Base-by-base conservation (phyloP, 30 jellyfish, hydroid and myxozoan genomes). In the Aurelia sp. region DNA sequence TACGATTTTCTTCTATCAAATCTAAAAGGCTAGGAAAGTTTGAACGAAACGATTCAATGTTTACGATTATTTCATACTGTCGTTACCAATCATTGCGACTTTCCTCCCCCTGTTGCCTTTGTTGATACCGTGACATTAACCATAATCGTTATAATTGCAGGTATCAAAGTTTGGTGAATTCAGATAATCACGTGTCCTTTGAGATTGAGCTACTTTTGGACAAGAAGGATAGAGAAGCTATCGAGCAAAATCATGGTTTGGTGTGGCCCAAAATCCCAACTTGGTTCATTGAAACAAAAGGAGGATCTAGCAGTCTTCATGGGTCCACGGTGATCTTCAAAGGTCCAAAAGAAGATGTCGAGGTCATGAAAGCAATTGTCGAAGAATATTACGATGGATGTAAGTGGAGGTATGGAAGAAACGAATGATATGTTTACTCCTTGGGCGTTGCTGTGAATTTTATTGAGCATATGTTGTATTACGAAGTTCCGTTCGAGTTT, bases 331-430 rank as follows among this genome's bases (percentile, higher is more conserved):
- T 17, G 33, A 6, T 16, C 13, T 63, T 73, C 70, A 60, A 59
- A 70, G 91, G 91, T 13, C 91, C 91, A 17, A 40, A 62, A 7
- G 91, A 67, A 62, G 91, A 82, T 37, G 61, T 67, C 4, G 85
- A 82, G 33, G 74, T 82, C 10, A 79, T 61, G 37, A 82, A 70
- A 55, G 91, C 85, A 23, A 55, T 82, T 30, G 72, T 70, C 21
- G 91, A 82, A 62, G 74, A 83, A 57, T 83, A 71, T 50, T 83
- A 83, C 51, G 92, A 83, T 22, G 92, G 92, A 23, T 58, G 78
- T 13, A 35, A 83, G 31, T 83, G 86, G 81, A 76, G 92, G 57
- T 83, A 83, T 72, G 92, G 86, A 44, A 44, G 86, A 61, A 22
- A 57, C 13, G 66, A 80, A 37, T 15, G 13, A 48, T 20, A 0